Conservation (phyloP, 2,888 invertebrate species). For the Thecophora atra region DNA sequence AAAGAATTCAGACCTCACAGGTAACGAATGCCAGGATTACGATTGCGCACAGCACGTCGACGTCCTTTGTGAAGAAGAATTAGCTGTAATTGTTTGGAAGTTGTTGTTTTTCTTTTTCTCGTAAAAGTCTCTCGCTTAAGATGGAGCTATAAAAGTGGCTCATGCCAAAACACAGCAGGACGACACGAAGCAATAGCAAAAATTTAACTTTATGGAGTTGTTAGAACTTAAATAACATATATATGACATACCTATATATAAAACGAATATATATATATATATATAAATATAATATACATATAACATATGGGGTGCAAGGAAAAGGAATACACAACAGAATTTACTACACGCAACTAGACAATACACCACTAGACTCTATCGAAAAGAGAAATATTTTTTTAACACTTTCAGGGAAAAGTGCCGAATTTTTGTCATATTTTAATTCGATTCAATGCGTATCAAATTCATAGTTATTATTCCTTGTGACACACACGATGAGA, state of each 20-base stretch:
- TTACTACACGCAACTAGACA: no score
- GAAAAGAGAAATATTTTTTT: no score
- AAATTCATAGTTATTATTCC: constrained; percentile 39
- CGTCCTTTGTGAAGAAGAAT: background rate
- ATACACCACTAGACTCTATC: no score
- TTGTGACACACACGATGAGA: constrained; percentile 10
- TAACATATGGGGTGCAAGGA: no score
- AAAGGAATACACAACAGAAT: background rate
- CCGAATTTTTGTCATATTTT: constrained; percentile 36
- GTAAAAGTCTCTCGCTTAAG: constrained; percentile 11
- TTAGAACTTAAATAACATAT: background rate
- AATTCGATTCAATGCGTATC: constrained; percentile 22
- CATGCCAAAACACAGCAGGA: constrained; percentile 25
- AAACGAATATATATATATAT: no score
- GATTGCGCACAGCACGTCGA: background rate
- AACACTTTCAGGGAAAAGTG: constrained; percentile 20
- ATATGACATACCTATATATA: no score
- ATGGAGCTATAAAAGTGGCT: constrained; percentile 23
- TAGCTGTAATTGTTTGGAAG: background rate
- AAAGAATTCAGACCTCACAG: constrained; percentile 27
- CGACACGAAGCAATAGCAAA: background rate
- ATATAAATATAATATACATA: no score
- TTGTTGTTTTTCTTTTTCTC: background rate
- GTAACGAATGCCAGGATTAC: background rate
- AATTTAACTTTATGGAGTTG: background rate